Evolutionary conservation across 2,113 vertebrate species (phyloP), one percentile per base, ranked within the genome.

Genomic region (Andinoacara biseriatus): DNA sequence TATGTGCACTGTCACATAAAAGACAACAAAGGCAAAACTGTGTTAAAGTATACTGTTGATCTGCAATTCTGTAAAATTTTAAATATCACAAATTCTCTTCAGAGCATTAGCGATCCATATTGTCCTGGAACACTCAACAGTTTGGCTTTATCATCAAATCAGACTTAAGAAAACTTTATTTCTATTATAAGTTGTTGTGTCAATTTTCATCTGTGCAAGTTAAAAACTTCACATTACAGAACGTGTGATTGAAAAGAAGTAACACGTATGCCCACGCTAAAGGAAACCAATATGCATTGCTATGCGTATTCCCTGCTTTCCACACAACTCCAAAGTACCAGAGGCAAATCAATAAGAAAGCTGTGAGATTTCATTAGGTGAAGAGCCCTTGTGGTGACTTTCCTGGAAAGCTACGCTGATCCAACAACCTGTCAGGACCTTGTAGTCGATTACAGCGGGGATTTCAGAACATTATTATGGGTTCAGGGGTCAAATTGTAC

Each of bases 291-390:
- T 87, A 75, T 82, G 85, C 63, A 84, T 58, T 85, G 33, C 82
- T 79, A 82, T 91, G 82, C 90, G 92, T 79, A 31, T 84, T 86
- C 63, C 78, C 80, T 86, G 84, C 92, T 88, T 93, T 93, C 87
- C 83, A 87, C 90, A 84, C 88, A 89, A 90, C 82, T 89, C 91
- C 88, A 92, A 89, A 93, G 80, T 84, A 90, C 87, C 91, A 86
- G 87, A 84, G 62, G 89, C 74, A 81, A 92, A 95, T 95, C 92
- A 91, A 94, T 93, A 94, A 85, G 89, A 92, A 91, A 86, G 81
- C 89, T 86, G 81, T 74, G 85, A 80, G 86, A 91, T 95, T 93
- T 95, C 92, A 94, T 94, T 93, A 94, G 81, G 88, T 89, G 87
- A 94, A 91, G 89, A 92, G 92, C 80, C 89, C 87, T 86, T 60